Base-by-base conservation (phyloP, 2,888 invertebrate species). In the Gryllus longicercus region DNA sequence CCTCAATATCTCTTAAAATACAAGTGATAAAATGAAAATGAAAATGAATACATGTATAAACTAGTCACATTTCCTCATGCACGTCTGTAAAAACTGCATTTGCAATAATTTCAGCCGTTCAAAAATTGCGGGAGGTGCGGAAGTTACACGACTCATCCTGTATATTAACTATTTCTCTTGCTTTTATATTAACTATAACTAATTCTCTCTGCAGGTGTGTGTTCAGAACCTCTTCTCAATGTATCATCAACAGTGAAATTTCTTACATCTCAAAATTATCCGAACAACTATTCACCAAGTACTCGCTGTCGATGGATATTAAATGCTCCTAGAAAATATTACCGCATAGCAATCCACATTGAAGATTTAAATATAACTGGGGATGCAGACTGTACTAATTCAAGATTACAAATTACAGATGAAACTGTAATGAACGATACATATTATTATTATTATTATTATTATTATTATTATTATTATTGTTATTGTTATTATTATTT, bases 231-330 rank as follows among this genome's bases (percentile, higher is more conserved):
- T 0, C 82, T 86, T 2, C 85, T 91, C 63, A 86, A 86, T 18
- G 88, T 87, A 18, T 88, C 86, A 2, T 85, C 87, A 23, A 83
- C 85, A 1, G 83, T 85, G 0, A 85, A 89, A 83, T 84, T 85
- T 2, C 82, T 93, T 10, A 88, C 87, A 74, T 91, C 91, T 8
- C 93, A 93, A 0, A 87, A 88, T 84, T 93, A 90, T 85, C 92
- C 92, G 0, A 84, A 86, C 21, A 85, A 86, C n/a, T 93, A 93
- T 86, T 90, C 90, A 10, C 84, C 88, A 16, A 90, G 90, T 82
- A 83, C 89, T 0, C 87, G 88, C 80, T 93, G 93, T 84, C 86
- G 87, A 14, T 93, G 93, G 93, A 23, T 74, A 12, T 74, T 81
- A 21, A n/a, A 63, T 14, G n/a, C 63, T 18, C n/a, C 63, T 18